Conservation (phyloP, 2,113 vertebrate genomes). For the Microtus ochrogaster region DNA sequence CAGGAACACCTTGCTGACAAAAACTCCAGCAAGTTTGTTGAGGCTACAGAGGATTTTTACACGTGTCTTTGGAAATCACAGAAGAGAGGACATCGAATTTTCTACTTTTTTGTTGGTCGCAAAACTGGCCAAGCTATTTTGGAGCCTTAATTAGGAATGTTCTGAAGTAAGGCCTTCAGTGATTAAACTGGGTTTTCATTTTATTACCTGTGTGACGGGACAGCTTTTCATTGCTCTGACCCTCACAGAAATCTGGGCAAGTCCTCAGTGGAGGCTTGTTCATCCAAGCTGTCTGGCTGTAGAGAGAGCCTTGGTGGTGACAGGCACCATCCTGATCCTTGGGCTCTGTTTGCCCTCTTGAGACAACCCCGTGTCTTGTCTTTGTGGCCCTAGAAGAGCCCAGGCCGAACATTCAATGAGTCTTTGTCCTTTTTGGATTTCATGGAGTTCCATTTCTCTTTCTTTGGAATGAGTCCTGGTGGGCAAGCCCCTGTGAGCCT, state of each 20-base stretch:
- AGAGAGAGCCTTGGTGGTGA: not conserved
- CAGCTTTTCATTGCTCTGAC: not conserved
- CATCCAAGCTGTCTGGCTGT: not conserved
- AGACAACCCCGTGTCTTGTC: not conserved
- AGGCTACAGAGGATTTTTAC: not conserved
- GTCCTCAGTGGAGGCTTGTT: not conserved
- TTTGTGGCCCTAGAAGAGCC: not conserved
- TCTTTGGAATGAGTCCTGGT: not conserved
- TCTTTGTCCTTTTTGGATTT: not conserved
- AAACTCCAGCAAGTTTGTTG: not conserved
- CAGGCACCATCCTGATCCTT: not conserved
- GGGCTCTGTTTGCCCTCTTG: not conserved
- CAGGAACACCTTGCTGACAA: not conserved
- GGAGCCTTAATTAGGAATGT: slow-evolving; percentile 27
- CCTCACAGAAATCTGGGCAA: not conserved
- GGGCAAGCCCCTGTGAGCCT: not conserved
- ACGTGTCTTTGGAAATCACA: not conserved
- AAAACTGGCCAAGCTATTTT: not conserved
- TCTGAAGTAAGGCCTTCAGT: not conserved
- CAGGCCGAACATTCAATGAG: not conserved
- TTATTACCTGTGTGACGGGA: slow-evolving; percentile 12
- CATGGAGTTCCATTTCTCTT: not conserved
- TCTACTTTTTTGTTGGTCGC: not conserved
- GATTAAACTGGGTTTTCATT: slow-evolving; percentile 7
- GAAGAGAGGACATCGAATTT: not conserved